Evolutionary conservation across 2,113 vertebrate genomes (phyloP), one percentile per base, ranked within the genome.

Genomic region (Myotis davidii): DNA sequence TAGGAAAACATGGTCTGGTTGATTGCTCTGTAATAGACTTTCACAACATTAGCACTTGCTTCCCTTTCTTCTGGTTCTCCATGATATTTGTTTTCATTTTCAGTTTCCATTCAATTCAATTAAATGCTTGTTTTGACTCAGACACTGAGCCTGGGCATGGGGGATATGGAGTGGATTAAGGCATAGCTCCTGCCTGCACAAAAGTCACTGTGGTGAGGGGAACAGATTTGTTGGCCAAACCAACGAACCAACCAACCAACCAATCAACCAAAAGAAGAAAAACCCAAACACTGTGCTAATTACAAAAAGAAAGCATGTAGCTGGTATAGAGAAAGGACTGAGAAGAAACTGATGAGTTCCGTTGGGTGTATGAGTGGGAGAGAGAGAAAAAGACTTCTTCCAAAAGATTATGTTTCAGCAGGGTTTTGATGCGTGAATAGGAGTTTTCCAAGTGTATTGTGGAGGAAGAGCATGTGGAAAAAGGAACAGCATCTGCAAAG

Each of bases 1-100:
- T 92, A 96, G 88, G 85, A 83, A 95, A 96, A 84, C 96, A 95
- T 0, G 39, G 96, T 76, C 96, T 95, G 97, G 42, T 94, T 94
- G 92, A 96, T 94, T 93, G 88, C 90, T 78, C 88, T 11, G n/a
- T 96, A 96, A 97, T 92, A 90, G 90, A 97, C 96, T 82, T 72
- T n/a, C 81, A 88, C 81, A 85, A 86, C 85, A 91, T 82, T 90
- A 78, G 82, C 21, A 2, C 90, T 37, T 85, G 67, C 84, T 82
- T 76, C 37, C 54, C 69, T 96, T 79, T 96, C 85, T 95, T 69
- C 82, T 52, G 39, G 54, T 77, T 76, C 34, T 82, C 92, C 23
- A 10, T 16, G 88, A 95, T 92, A 67, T 72, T 89, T 97, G 93
- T 95, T 97, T 97, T 91, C 94, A 96, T 96, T 97, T 96, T 74